Evolutionary conservation across 2,888 invertebrate genomes (phyloP).

Genomic region (Cerastis leucographa): DNA sequence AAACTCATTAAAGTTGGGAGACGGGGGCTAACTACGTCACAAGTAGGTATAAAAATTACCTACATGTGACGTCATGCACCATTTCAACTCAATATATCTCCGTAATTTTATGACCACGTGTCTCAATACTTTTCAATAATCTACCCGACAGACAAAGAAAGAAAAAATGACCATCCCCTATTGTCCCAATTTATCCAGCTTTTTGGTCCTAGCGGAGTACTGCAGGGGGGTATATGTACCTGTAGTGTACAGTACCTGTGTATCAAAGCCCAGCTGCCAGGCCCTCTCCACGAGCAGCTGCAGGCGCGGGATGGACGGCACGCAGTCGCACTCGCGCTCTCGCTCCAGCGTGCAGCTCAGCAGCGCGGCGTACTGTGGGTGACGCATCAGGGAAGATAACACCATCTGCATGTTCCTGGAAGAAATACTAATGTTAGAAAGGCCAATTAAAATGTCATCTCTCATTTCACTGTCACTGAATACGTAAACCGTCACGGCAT

Average conservation of each 20-base stretch:
- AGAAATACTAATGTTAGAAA: background rate
- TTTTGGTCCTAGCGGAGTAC: background rate
- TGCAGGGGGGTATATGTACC: background rate
- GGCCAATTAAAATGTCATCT: no score
- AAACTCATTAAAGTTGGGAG: no score
- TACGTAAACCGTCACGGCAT: no score
- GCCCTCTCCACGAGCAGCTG: constrained; percentile 96
- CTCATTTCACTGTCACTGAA: no score
- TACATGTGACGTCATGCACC: no score
- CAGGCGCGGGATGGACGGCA: constrained; percentile 96
- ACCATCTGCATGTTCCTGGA: constrained; percentile 95
- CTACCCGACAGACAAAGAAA: no score
- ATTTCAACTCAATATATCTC: no score
- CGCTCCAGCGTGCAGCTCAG: constrained; percentile 80
- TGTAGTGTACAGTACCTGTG: constrained; percentile 16
- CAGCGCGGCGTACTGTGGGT: constrained; percentile 92
- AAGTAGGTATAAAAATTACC: no score
- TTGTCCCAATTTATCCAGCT: background rate
- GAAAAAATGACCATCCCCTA: no score
- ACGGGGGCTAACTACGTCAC: no score
- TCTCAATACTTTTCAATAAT: no score
- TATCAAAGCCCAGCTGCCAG: constrained; percentile 95
- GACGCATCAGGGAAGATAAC: constrained; percentile 94
- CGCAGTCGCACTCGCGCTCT: constrained; percentile 90
- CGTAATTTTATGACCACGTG: no score